Percentiles rank a stretch among this genome's conserved stretches.
phyloP scores from a whole-genome alignment of 2,888 invertebrate species.

The Tanypteryx hageni region DNA sequence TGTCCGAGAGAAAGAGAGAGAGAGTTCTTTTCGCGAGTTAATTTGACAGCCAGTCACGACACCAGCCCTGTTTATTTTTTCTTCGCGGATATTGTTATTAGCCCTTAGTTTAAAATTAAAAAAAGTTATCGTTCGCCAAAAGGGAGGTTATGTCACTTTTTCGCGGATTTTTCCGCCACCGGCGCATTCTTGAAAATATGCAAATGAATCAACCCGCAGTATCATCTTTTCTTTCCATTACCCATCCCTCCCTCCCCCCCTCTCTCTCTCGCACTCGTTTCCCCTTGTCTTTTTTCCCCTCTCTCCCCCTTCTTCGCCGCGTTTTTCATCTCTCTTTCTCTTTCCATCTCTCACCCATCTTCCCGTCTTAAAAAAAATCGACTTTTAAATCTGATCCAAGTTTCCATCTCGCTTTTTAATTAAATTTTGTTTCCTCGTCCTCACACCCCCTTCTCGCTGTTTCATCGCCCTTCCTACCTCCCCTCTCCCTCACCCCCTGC shows the following conservation, averaged over 20 bases:
- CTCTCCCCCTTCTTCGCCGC: too few relatives aligned
- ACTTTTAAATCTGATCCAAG: conserved; percentile 60
- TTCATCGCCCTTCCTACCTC: background rate
- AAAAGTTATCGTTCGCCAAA: background rate
- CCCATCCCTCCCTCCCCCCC: background rate
- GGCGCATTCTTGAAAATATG: conserved; percentile 52
- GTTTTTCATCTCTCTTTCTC: background rate
- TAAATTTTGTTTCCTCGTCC: conserved; percentile 26
- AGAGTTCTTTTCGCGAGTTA: conserved; percentile 29
- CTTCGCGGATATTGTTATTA: conserved; percentile 55
- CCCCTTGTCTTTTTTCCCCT: background rate
- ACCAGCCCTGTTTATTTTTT: conserved; percentile 18
- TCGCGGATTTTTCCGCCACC: conserved; percentile 15
- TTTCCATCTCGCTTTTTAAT: conserved; percentile 62
- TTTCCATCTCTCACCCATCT: background rate
- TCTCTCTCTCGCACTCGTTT: background rate
- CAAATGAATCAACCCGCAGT: conserved; percentile 40
- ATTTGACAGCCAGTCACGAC: conserved; percentile 54
- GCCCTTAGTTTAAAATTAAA: conserved; percentile 21
- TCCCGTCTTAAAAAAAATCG: conserved; percentile 41
- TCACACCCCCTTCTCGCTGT: background rate
- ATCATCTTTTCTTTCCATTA: background rate
- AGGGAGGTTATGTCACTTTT: background rate
- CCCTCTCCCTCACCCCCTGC: background rate
- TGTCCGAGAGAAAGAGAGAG: background rate